Conservation (phyloP, 2,888 invertebrate species). For the Oeneis ivallda region DNA sequence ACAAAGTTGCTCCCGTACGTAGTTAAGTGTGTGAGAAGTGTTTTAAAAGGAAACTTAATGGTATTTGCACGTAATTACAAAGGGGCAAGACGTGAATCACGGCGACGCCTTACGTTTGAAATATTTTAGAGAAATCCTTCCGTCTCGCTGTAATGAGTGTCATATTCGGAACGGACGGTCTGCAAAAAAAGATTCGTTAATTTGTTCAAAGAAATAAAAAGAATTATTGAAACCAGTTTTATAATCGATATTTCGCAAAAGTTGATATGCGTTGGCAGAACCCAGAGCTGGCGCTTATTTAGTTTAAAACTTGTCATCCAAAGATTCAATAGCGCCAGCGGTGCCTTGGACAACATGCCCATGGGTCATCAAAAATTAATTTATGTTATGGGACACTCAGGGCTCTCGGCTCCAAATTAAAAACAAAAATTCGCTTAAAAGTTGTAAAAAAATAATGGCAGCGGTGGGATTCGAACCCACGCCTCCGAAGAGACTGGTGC, state of each 20-base stretch:
- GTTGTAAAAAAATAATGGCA: slow-evolving; percentile 70
- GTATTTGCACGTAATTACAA: slow-evolving; percentile 50
- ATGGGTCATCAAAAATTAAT: background rate
- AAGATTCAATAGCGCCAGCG: too few relatives aligned
- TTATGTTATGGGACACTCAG: too few relatives aligned
- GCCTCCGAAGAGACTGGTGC: slow-evolving; percentile 61
- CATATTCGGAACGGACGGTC: slow-evolving; percentile 67
- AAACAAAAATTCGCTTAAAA: background rate
- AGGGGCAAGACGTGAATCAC: slow-evolving; percentile 53
- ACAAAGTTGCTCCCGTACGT: background rate
- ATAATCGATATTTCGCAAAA: too few relatives aligned
- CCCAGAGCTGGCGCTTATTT: too few relatives aligned
- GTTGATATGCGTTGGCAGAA: too few relatives aligned
- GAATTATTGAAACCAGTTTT: too few relatives aligned
- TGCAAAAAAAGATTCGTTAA: slow-evolving; percentile 42
- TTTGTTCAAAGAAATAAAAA: too few relatives aligned
- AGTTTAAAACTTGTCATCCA: too few relatives aligned
- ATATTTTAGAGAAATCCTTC: slow-evolving; percentile 79
- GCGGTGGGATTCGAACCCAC: slow-evolving; percentile 94
- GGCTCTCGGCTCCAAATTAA: background rate
- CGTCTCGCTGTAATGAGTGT: slow-evolving; percentile 76
- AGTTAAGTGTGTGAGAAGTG: slow-evolving; percentile 12
- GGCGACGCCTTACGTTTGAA: slow-evolving; percentile 71
- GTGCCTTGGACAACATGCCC: too few relatives aligned
- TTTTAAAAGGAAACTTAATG: slow-evolving; percentile 33